Evolutionary conservation across 2,888 invertebrate genomes (phyloP), one percentile per base, ranked within the genome.

Genomic region (Trachelus troglodyta): DNA sequence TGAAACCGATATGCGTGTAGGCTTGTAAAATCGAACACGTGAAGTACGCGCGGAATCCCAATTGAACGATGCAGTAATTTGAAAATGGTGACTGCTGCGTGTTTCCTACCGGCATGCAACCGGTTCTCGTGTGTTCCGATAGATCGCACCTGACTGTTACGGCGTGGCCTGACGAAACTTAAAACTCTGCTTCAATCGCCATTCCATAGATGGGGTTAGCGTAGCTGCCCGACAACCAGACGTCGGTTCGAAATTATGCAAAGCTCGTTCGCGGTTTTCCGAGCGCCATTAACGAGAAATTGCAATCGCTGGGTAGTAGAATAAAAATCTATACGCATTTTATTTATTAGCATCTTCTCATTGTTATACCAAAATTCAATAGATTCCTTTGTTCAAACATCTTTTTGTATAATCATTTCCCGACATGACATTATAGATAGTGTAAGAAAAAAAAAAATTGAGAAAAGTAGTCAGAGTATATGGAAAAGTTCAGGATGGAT

Each of bases 1-100:
- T 56, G 23, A 56, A 56, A 23, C 31, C 71, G 31, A 71, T 71
- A 12, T 11, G 71, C 71, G 9, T 30, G 23, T 30, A 34, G 71
- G 15, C 74, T 74, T 76, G 83, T 83, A 82, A 83, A 83, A 78
- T 81, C 77, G 79, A 75, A 73, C 78, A 35, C 75, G 78, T 75
- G 76, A 79, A 76, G 35, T 76, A 34, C 11, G 30, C 74, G 75
- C 79, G 74, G 56, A 56, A 56, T 74, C 75, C 33, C 76, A 76
- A 79, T 76, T 69, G 78, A 78, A 77, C 68, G 79, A 56, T 56
- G 78, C 69, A 80, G 81, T 83, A 83, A 84, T 83, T 79, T 82
- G 79, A 78, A 81, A 82, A 76, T 76, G 79, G 75, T 77, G 76
- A 80, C 81, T 82, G 79, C 80, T 78, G 78, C 74, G 34, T 73